phyloP scores from a whole-genome alignment of 2,888 invertebrate genomes.

The Rhagium mordax region DNA sequence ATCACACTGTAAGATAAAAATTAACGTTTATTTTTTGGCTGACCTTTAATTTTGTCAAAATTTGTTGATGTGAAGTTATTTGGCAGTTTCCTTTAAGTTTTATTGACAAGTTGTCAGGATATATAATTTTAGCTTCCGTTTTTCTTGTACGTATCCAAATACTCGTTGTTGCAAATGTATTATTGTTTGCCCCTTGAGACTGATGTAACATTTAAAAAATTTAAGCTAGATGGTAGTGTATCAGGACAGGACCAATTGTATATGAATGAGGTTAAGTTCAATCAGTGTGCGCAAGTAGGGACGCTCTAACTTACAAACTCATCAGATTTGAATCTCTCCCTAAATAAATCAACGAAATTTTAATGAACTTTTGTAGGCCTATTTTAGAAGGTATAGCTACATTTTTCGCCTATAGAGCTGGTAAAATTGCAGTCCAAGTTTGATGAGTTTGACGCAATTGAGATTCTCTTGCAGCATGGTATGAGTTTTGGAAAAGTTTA shows the following conservation, averaged over 20 bases:
- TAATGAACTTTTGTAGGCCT: slow-evolving; percentile 25
- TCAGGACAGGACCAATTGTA: slow-evolving; percentile 62
- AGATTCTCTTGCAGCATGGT: slow-evolving; percentile 46
- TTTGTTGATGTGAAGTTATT: slow-evolving; percentile 6
- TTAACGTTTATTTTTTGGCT: slow-evolving; percentile 20
- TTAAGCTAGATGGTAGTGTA: slow-evolving; percentile 58
- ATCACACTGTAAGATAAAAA: too few relatives aligned
- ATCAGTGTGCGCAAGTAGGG: slow-evolving; percentile 32
- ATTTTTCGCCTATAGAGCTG: slow-evolving; percentile 41
- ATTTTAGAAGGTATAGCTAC: slow-evolving; percentile 19
- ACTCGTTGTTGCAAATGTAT: slow-evolving; percentile 54
- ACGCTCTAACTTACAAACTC: slow-evolving; percentile 48
- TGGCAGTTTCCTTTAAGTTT: slow-evolving; percentile 45
- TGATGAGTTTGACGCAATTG: slow-evolving; percentile 38
- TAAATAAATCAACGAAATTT: slow-evolving; percentile 43
- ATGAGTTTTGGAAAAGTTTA: slow-evolving; percentile 25
- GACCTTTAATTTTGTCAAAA: slow-evolving; percentile 24
- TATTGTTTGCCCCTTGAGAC: slow-evolving; percentile 71
- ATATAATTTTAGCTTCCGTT: slow-evolving; percentile 60
- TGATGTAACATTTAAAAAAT: slow-evolving; percentile 64
- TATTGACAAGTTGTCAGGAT: slow-evolving; percentile 39
- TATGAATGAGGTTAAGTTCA: slow-evolving; percentile 45
- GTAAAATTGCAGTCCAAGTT: slow-evolving; percentile 25
- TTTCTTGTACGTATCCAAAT: slow-evolving; percentile 48
- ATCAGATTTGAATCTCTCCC: slow-evolving; percentile 8